Evolutionary conservation across 2,797 vertebrate species (phyloP).

Genomic region (Muraenolepis orangiensis): DNA sequence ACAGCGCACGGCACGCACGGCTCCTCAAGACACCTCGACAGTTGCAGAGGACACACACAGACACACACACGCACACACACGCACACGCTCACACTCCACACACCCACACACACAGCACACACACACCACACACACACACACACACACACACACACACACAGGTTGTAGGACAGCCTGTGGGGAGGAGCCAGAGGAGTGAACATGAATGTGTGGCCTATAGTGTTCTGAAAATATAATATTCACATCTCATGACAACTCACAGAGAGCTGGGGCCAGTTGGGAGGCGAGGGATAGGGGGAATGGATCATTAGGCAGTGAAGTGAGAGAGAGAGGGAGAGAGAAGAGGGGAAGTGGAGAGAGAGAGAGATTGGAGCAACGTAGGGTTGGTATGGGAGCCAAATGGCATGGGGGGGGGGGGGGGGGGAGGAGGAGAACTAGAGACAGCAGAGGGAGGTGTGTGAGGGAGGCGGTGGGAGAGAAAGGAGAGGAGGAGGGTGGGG

Average conservation of each 20-base stretch:
- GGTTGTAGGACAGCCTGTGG: neutral
- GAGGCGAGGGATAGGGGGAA: neutral
- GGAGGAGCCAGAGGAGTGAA: neutral
- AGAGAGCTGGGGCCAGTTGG: neutral
- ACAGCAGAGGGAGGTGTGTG: neutral
- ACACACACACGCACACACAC: conserved; percentile 5
- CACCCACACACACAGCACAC: neutral
- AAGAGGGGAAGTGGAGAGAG: neutral
- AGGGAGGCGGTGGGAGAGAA: neutral
- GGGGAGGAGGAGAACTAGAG: neutral
- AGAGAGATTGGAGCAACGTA: neutral
- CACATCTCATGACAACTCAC: neutral
- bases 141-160: conserved; percentile 5
- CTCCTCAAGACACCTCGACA: too few species aligned
- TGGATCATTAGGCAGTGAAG: neutral
- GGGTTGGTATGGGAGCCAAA: too few species aligned
- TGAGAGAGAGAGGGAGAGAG: neutral
- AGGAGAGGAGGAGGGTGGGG: neutral
- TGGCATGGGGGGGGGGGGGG: neutral
- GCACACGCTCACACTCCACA: neutral
- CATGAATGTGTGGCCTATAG: neutral
- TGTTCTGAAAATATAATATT: neutral
- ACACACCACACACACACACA: neutral
- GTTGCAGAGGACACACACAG: too few species aligned
- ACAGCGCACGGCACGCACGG: too few species aligned